Evolutionary conservation across 1,140 invertebrate species (phyloP).

Genomic region (Archivesica marissinica): DNA sequence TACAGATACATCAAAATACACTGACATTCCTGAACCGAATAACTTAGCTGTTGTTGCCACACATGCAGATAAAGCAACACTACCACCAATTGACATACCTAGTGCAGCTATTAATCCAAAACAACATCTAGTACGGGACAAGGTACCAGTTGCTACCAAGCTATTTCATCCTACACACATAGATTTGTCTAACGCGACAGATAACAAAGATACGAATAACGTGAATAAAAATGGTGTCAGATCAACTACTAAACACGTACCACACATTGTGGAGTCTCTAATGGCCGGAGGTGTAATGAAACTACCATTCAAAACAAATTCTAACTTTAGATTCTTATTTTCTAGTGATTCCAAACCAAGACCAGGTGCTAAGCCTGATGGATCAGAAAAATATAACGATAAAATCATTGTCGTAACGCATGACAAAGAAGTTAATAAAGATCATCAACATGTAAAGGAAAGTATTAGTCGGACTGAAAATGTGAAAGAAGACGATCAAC

Average conservation of each 20-base stretch:
- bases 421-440: no score
- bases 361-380: no score
- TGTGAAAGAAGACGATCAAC: no score
- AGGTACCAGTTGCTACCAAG: background rate
- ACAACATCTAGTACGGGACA: background rate
- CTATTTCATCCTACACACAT: background rate
- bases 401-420: no score
- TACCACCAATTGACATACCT: background rate
- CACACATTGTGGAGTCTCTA: slow-evolving; percentile 33
- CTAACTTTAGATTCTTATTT: slow-evolving; percentile 39
- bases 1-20: background rate
- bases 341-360: slow-evolving; percentile 17
- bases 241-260: background rate
- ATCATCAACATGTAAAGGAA: no score
- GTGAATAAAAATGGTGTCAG: background rate
- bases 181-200: background rate
- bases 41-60: no score
- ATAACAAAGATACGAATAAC: background rate
- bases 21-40: background rate
- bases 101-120: no score
- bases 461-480: no score
- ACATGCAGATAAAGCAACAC: no score
- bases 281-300: slow-evolving; percentile 29
- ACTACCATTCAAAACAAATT: slow-evolving; percentile 42
- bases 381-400: no score